These are phyloP conservation scores for Pseudomyrmex flavicornis DNA, from an alignment of 1,140 invertebrate species.

Conservation along the genomic window DNA sequence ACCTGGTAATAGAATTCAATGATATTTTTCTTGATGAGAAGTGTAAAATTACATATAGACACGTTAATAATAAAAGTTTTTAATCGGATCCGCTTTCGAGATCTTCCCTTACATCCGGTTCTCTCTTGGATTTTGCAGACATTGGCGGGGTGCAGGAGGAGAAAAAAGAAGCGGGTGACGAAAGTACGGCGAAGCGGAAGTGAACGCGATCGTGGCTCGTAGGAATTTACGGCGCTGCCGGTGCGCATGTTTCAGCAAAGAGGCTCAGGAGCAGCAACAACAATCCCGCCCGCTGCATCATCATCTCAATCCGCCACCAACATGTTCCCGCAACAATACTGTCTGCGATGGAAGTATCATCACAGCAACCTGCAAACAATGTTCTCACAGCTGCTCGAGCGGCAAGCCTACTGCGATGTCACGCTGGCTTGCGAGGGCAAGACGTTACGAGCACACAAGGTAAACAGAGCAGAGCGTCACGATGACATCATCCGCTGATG, in stretches of 20 bases:
- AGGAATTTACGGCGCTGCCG: constrained; percentile 71
- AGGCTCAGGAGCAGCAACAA: constrained; percentile 70
- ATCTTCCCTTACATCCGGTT: constrained; percentile 4
- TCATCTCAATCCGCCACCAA: constrained; percentile 66
- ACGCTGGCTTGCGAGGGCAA: constrained; percentile 95
- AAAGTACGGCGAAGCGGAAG: constrained; percentile 72
- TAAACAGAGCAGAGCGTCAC: constrained; percentile 78
- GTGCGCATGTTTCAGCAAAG: constrained; percentile 83
- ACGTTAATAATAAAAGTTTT: no score
- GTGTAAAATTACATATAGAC: no score
- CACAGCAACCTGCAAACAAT: constrained; percentile 95
- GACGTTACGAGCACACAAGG: constrained; percentile 95
- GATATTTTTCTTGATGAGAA: no score
- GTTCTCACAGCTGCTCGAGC: constrained; percentile 94
- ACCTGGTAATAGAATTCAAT: no score
- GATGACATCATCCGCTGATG: constrained; percentile 23
- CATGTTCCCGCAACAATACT: constrained; percentile 95
- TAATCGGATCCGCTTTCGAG: neutral
- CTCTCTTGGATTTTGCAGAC: constrained; percentile 33
- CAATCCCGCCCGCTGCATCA: constrained; percentile 64
- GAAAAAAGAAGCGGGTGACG: constrained; percentile 34
- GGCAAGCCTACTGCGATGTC: constrained; percentile 96
- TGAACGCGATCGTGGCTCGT: constrained; percentile 72
- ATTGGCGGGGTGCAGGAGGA: constrained; percentile 56
- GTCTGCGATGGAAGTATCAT: constrained; percentile 96